phyloP scores from a whole-genome alignment of 2,888 invertebrate genomes.

The Dolichopus griseipennis region DNA sequence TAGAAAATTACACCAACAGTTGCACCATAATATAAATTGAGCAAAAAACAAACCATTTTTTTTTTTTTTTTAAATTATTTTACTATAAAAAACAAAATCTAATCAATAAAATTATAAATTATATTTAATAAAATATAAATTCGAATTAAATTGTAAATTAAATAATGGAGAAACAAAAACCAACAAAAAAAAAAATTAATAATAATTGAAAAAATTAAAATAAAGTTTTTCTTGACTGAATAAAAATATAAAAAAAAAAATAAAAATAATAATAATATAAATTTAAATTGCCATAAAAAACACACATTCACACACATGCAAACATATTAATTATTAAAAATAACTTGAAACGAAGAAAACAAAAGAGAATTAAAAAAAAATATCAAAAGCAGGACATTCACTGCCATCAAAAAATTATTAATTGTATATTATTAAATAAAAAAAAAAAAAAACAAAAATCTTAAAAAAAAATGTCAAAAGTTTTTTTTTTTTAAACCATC shows the following conservation, averaged over 20 bases:
- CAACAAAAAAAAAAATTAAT: background rate
- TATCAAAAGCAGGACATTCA: background rate
- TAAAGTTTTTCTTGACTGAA: conserved; percentile 5
- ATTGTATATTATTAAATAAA: background rate
- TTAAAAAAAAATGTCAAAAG: background rate
- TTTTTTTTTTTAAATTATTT: background rate
- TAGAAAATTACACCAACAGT: background rate
- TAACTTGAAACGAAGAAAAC: background rate
- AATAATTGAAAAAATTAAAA: background rate
- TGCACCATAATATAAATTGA: background rate
- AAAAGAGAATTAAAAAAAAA: background rate
- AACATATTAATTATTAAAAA: background rate
- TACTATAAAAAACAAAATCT: too few relatives aligned
- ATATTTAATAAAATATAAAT: background rate
- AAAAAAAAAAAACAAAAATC: background rate
- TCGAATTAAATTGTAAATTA: too few relatives aligned
- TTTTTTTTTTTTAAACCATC: too few relatives aligned
- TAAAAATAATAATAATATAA: background rate
- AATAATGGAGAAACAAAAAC: too few relatives aligned
- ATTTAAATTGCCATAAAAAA: background rate
- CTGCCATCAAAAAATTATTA: background rate
- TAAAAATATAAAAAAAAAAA: background rate
- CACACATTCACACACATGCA: background rate
- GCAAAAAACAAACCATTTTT: background rate
- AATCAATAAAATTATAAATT: background rate